Evolutionary conservation across 2,113 vertebrate species (phyloP).

Genomic region (Archilochus colubris): DNA sequence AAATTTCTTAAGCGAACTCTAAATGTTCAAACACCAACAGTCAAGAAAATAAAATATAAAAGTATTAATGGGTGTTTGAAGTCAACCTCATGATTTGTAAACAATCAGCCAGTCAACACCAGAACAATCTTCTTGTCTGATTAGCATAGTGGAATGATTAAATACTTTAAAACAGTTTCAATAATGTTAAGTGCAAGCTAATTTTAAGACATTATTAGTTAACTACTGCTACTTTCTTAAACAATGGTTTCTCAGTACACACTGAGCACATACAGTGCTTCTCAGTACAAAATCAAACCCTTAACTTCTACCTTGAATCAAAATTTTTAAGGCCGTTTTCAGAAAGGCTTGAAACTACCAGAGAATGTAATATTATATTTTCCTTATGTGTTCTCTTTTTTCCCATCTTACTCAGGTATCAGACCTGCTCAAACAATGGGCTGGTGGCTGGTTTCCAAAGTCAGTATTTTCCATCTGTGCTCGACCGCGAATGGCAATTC

Average conservation of each 20-base stretch:
- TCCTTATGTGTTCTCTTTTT: neutral
- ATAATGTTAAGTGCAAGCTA: neutral
- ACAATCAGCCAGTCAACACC: neutral
- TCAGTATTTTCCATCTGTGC: slow-evolving; percentile 91
- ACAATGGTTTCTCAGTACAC: neutral
- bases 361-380: neutral
- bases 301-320: neutral
- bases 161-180: neutral
- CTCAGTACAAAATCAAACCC: neutral
- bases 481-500: slow-evolving; percentile 98
- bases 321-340: neutral
- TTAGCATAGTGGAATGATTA: neutral
- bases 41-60: neutral
- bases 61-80: neutral
- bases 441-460: slow-evolving; percentile 94
- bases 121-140: neutral
- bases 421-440: slow-evolving; percentile 91
- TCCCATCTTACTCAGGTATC: slow-evolving; percentile 81
- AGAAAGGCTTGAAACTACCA: neutral
- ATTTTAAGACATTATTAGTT: neutral
- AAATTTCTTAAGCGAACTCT: neutral
- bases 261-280: neutral
- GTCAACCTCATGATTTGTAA: neutral
- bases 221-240: neutral
- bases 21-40: neutral